Percentiles rank a stretch among this genome's conserved stretches.
phyloP scores from a whole-genome alignment of 2,113 vertebrate genomes.

The Brachyhypopomus occidentalis region DNA sequence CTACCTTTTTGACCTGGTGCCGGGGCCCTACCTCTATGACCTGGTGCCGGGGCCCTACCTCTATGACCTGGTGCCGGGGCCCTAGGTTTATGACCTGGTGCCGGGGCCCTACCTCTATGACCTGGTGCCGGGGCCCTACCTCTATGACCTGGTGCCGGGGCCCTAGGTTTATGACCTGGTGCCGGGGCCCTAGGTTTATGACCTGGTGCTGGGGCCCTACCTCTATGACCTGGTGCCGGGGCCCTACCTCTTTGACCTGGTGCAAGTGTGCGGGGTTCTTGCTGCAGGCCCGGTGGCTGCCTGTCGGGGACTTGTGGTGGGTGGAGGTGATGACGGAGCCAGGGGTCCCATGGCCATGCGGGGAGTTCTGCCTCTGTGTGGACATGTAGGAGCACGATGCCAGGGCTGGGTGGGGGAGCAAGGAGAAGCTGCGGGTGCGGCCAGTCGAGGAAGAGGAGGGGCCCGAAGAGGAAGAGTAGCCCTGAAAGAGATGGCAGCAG shows the following conservation, averaged over 20 bases:
- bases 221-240: no score
- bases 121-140: no score
- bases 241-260: constrained; percentile 87
- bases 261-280: constrained; percentile 79
- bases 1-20: no score
- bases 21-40: no score
- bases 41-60: no score
- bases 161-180: no score
- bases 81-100: no score
- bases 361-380: constrained; percentile 74
- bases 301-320: constrained; percentile 86
- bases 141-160: no score
- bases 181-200: no score
- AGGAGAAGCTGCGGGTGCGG: constrained; percentile 82
- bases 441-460: constrained; percentile 62
- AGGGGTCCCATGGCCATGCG: constrained; percentile 74
- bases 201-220: no score
- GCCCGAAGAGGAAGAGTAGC: constrained; percentile 65
- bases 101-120: no score
- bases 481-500: constrained; percentile 75
- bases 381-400: constrained; percentile 69
- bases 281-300: constrained; percentile 78
- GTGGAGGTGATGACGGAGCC: constrained; percentile 81
- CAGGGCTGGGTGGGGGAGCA: constrained; percentile 74
- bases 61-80: no score